A percentile compares a stretch with the other conserved stretches of the same genome.
Conservation (phyloP, 2,888 invertebrate species). For the Melangyna quadrimaculata region DNA sequence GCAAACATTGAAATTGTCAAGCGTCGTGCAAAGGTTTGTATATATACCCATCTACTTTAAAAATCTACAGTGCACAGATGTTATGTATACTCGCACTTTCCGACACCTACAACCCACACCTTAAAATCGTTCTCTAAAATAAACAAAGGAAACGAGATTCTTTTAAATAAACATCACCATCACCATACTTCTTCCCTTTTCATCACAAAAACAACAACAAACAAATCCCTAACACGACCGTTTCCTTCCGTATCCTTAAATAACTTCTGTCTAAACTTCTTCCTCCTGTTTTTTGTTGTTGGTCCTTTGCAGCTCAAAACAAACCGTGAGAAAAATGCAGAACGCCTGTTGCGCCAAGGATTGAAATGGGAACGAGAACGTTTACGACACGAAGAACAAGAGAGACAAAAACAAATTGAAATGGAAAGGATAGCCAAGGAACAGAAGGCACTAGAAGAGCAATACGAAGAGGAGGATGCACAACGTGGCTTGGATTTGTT, state of each 20-base stretch:
- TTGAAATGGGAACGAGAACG: constrained; percentile 80
- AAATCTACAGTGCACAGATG: background rate
- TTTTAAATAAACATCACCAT: constrained; percentile 14
- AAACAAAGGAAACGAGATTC: background rate
- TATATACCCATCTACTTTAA: background rate
- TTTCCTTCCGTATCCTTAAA: background rate
- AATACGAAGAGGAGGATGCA: constrained; percentile 77
- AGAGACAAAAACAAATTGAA: constrained; percentile 75
- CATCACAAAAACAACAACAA: background rate
- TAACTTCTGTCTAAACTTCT: background rate
- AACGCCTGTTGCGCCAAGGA: constrained; percentile 79
- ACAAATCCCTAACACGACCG: constrained; percentile 15
- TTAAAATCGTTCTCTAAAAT: constrained; percentile 20
- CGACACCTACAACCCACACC: background rate
- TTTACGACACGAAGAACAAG: constrained; percentile 77
- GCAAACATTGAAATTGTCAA: constrained; percentile 82
- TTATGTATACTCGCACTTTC: background rate
- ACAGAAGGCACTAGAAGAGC: constrained; percentile 76
- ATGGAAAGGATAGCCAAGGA: constrained; percentile 74
- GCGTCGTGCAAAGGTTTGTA: constrained; percentile 82
- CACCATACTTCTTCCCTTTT: background rate
- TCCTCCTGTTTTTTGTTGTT: too few relatives aligned
- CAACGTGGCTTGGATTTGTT: constrained; percentile 78
- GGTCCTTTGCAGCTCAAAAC: constrained; percentile 78
- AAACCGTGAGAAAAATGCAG: constrained; percentile 79